Base-by-base conservation (phyloP, 2,888 invertebrate species). In the Diadromus collaris region DNA sequence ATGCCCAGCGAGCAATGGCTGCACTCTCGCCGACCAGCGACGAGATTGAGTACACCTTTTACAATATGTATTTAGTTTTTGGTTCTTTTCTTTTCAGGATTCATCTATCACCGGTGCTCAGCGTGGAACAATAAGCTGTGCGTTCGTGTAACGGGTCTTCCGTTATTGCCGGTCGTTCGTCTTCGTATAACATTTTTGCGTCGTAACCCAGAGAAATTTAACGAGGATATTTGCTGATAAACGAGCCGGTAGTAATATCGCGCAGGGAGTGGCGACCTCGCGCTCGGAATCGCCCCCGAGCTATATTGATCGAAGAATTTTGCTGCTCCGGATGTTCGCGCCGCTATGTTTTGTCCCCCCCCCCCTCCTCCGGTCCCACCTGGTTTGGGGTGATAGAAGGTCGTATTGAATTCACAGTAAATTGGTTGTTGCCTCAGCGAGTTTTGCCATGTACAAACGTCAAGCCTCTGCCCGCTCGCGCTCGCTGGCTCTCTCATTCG, bases 231-330 rank as follows among this genome's bases (percentile, higher is more conserved):
- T 44, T 10, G 32, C 70, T 46, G 27, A 29, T 46, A 27, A 60
- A 70, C 44, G 19, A 70, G 44, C 70, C 4, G 29, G 38, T 7
- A 56, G 46, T 29, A n/a, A 29, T 19, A 27, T 58, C 24, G 29
- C 44, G 64, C 56, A 10, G 21, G 74, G 60, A 63, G 54, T 63
- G 68, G 34, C 38, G 38, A 60, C 34, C 38, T 27, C 32, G 32
- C 32, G 32, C 10, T 32, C 64, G 29, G 54, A 61, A 76, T 74
- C 67, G 70, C 70, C 61, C 41, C 67, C 41, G n/a, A 56, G 78
- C 67, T 32, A 77, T 80, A 77, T 80, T 77, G 77, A 80, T 80
- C 77, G 67, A 44, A 54, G 51, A 65, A 76, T 60, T 54, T 60
- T 41, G 27, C 29, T 56, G 16, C 56, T 27, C 24, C 56, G 56